phyloP scores from a whole-genome alignment of 2,888 invertebrate species.

The Thelaira solivaga region DNA sequence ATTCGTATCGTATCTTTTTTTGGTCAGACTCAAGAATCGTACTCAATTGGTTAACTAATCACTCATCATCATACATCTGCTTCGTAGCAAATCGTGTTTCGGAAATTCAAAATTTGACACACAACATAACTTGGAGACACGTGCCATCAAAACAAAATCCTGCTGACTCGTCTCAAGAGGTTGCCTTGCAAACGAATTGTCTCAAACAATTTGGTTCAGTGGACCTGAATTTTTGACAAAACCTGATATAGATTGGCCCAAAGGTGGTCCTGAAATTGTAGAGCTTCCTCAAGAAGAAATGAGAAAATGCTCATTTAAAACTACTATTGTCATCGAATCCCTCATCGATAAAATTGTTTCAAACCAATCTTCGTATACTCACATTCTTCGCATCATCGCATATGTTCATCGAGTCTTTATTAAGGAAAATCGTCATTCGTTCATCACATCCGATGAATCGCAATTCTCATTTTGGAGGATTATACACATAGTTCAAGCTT shows the following conservation, averaged over 20 bases:
- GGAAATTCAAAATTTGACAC: constrained; percentile 49
- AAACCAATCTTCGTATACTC: constrained; percentile 11
- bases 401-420: constrained; percentile 20
- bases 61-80: constrained; percentile 38
- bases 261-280: not conserved
- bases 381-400: constrained; percentile 28
- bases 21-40: constrained; percentile 58
- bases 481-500: not conserved
- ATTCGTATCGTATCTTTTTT: constrained; percentile 13
- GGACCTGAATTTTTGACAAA: constrained; percentile 23
- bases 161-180: constrained; percentile 50
- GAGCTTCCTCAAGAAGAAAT: constrained; percentile 59
- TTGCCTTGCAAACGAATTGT: constrained; percentile 14
- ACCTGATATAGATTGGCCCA: not conserved
- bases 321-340: not conserved
- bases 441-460: not conserved
- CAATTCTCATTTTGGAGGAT: not conserved
- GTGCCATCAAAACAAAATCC: constrained; percentile 43
- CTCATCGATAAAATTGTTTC: constrained; percentile 12
- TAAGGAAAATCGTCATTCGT: not conserved
- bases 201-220: constrained; percentile 29
- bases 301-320: constrained; percentile 16
- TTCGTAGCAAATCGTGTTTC: constrained; percentile 57
- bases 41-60: constrained; percentile 28
- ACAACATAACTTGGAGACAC: constrained; percentile 30